phyloP scores from a whole-genome alignment of 2,113 vertebrate genomes.

The Dissostichus mawsoni region DNA sequence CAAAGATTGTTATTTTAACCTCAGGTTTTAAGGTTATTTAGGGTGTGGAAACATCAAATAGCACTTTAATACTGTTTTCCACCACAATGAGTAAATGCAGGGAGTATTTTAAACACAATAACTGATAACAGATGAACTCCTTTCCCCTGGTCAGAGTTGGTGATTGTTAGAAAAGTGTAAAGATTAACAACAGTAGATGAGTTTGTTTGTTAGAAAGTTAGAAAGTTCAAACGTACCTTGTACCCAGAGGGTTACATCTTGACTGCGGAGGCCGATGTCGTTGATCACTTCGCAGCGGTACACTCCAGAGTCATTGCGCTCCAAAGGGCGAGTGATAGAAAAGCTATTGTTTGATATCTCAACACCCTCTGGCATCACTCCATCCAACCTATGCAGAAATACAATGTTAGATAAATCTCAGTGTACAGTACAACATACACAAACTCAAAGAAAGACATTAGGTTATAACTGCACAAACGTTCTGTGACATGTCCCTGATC shows the following conservation, averaged over 20 bases:
- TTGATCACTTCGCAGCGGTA: conserved; percentile 94
- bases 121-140: too few species aligned
- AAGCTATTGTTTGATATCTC: conserved; percentile 89
- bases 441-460: not conserved
- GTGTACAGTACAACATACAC: not conserved
- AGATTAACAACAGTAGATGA: too few species aligned
- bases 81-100: too few species aligned
- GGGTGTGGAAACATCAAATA: not conserved
- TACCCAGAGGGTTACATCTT: conserved; percentile 91
- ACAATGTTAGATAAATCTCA: conserved; percentile 9
- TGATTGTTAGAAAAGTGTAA: too few species aligned
- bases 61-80: not conserved
- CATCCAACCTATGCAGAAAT: conserved; percentile 87
- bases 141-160: too few species aligned
- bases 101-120: too few species aligned
- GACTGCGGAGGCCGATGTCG: conserved; percentile 88
- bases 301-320: conserved; percentile 92
- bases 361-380: conserved; percentile 90
- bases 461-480: not conserved
- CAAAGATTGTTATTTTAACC: not conserved
- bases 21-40: not conserved
- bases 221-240: conserved; percentile 80
- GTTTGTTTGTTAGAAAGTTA: too few species aligned
- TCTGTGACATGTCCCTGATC: conserved; percentile 1
- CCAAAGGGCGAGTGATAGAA: conserved; percentile 89